Evolutionary conservation across 2,797 vertebrate species (phyloP).

Genomic region (Tauraco hartlaubi): DNA sequence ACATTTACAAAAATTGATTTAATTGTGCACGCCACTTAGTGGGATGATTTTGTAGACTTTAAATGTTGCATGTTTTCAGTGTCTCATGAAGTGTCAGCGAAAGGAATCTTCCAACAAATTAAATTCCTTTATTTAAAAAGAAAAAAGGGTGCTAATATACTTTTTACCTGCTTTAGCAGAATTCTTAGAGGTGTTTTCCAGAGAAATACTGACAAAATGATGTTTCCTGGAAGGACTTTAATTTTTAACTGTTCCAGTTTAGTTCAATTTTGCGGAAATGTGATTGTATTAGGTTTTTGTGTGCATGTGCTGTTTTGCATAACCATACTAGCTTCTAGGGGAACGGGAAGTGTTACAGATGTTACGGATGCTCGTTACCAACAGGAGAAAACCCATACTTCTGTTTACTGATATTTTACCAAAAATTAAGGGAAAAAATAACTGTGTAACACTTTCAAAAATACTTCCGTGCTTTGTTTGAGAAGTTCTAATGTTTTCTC

Average conservation of each 20-base stretch:
- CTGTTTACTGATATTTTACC: background rate
- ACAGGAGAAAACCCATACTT: background rate
- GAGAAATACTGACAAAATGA: background rate
- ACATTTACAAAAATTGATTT: background rate
- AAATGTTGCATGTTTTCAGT: background rate
- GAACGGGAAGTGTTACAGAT: background rate
- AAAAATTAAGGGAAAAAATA: background rate
- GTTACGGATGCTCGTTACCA: background rate
- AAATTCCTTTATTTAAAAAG: background rate
- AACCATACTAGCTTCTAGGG: background rate
- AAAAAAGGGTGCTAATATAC: background rate
- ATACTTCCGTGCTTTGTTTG: background rate
- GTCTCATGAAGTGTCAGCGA: background rate
- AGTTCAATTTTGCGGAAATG: background rate
- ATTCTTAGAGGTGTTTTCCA: background rate
- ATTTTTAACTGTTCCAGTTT: background rate
- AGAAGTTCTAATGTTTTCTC: background rate
- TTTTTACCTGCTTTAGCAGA: background rate
- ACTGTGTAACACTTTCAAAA: background rate
- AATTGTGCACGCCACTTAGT: rapidly evolving
- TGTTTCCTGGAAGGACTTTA: background rate
- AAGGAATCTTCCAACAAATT: background rate
- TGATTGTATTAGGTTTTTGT: background rate
- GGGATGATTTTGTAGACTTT: background rate
- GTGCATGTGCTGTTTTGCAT: background rate